phyloP scores from a whole-genome alignment of 2,888 invertebrate species.

The Lepidocyrtinus sp. region DNA sequence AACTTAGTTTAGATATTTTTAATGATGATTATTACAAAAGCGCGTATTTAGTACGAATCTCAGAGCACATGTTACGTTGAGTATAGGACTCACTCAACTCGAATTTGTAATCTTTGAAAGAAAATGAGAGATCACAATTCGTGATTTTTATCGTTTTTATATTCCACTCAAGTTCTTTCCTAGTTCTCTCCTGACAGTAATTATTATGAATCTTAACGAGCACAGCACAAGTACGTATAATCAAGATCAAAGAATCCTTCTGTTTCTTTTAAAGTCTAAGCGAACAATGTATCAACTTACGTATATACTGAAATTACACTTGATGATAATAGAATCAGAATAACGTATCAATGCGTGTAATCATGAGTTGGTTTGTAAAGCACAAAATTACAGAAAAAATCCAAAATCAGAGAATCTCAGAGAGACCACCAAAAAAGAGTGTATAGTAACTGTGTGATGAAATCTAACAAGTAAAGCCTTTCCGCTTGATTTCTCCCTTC shows the following conservation, averaged over 20 bases:
- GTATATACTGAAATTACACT: background rate
- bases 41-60: constrained; percentile 23
- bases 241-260: constrained; percentile 41
- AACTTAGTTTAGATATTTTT: constrained; percentile 9
- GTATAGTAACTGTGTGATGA: background rate
- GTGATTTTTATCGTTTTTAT: constrained; percentile 40
- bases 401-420: background rate
- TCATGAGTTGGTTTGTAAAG: background rate
- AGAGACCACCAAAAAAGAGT: constrained; percentile 1
- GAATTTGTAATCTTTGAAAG: constrained; percentile 10
- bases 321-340: background rate
- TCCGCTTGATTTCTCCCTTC: constrained; percentile 31
- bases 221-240: constrained; percentile 27
- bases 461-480: background rate
- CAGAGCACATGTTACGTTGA: background rate
- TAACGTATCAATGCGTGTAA: background rate
- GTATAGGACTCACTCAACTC: constrained; percentile 1
- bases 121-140: constrained; percentile 15
- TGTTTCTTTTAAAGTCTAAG: background rate
- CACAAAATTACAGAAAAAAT: background rate
- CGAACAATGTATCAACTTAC: background rate
- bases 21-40: constrained; percentile 37
- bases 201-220: constrained; percentile 53
- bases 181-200: constrained; percentile 38
- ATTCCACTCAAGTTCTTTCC: constrained; percentile 12